Percentiles rank a stretch among this genome's conserved stretches.
Evolutionary conservation across 2,797 vertebrate species (phyloP).

Genomic region (Pagetopsis macropterus): DNA sequence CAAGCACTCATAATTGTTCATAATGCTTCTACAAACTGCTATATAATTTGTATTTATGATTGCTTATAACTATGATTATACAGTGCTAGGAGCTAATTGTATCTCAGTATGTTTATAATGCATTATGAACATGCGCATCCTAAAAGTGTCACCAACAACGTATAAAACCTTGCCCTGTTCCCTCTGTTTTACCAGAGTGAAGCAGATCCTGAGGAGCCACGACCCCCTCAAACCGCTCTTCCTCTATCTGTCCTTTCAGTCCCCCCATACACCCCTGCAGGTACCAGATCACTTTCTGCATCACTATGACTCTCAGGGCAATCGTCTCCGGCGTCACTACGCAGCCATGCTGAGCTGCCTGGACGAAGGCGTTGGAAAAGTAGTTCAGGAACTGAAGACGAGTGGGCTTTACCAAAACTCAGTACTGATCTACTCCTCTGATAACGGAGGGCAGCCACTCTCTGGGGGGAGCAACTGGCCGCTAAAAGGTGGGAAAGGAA

Average conservation of each 20-base stretch:
- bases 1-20: too few species aligned
- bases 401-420: slow-evolving; percentile 89
- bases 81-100: too few species aligned
- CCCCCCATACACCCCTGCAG: slow-evolving; percentile 90
- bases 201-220: slow-evolving; percentile 89
- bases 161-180: not conserved
- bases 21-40: too few species aligned
- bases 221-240: slow-evolving; percentile 88
- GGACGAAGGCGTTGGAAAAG: slow-evolving; percentile 88
- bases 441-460: slow-evolving; percentile 92
- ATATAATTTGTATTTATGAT: too few species aligned
- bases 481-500: slow-evolving; percentile 93
- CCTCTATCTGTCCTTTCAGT: slow-evolving; percentile 93
- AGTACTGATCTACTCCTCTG: slow-evolving; percentile 92
- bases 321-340: slow-evolving; percentile 87
- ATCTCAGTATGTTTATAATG: too few species aligned
- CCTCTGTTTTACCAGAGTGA: slow-evolving; percentile 78
- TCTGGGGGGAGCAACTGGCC: slow-evolving; percentile 95
- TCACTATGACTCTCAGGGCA: slow-evolving; percentile 85
- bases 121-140: too few species aligned
- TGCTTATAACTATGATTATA: too few species aligned
- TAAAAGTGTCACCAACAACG: too few species aligned
- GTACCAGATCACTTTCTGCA: slow-evolving; percentile 89
- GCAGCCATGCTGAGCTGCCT: slow-evolving; percentile 94
- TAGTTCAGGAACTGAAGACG: slow-evolving; percentile 86